A percentile compares a stretch with the other conserved stretches of the same genome.
Evolutionary conservation across 2,113 vertebrate genomes (phyloP).

Genomic region (Menidia beryllina): DNA sequence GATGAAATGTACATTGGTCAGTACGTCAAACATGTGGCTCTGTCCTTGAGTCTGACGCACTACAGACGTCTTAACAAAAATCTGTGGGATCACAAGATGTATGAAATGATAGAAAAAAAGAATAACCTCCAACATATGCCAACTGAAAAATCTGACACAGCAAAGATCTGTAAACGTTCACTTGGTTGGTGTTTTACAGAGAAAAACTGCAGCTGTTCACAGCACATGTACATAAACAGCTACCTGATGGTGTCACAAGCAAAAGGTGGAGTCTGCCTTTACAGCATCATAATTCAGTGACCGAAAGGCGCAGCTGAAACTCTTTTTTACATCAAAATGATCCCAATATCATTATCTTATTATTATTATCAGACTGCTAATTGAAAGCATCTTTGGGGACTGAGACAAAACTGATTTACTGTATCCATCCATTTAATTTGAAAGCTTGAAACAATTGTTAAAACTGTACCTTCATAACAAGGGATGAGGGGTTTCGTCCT

Average conservation of each 20-base stretch:
- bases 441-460: not conserved
- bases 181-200: not conserved
- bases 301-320: no score
- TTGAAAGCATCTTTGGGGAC: not conserved
- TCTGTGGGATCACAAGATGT: not conserved
- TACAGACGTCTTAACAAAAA: not conserved
- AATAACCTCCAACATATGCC: not conserved
- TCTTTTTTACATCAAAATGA: no score
- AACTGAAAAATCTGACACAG: not conserved
- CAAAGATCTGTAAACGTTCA: not conserved
- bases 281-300: not conserved
- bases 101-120: not conserved
- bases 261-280: not conserved
- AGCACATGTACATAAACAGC: not conserved
- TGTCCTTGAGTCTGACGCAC: slow-evolving; percentile 4
- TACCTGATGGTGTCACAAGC: not conserved
- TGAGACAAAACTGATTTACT: not conserved
- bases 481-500: slow-evolving; percentile 87
- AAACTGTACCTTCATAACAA: slow-evolving; percentile 93
- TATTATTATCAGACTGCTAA: not conserved
- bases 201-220: not conserved
- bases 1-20: slow-evolving; percentile 37
- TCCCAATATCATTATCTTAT: not conserved
- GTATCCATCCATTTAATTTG: no score
- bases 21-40: slow-evolving; percentile 20